A percentile compares a stretch with the other conserved stretches of the same genome.
These are phyloP conservation scores for Scolopax rusticola DNA, from an alignment of 2,797 vertebrate species.

Conservation along the genomic window DNA sequence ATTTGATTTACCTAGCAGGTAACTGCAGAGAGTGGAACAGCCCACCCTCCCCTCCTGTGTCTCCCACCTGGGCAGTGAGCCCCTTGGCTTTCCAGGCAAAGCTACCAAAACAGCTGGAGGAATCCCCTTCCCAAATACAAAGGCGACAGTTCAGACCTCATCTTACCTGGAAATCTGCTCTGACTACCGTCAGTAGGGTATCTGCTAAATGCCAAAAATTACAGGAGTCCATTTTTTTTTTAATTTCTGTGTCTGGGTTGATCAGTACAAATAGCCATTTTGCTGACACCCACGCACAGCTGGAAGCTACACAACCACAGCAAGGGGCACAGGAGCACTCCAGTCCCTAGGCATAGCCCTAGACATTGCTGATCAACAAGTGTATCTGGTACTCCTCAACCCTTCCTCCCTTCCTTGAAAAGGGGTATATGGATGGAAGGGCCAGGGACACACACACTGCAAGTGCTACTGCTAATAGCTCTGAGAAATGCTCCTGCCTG, in stretches of 20 bases:
- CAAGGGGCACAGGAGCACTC: not conserved
- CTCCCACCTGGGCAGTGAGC: not conserved
- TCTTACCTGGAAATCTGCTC: not conserved
- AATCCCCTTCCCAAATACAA: not conserved
- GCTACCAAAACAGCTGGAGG: not conserved
- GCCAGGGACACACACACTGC: not conserved
- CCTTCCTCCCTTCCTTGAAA: not conserved
- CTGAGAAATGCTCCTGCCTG: not conserved
- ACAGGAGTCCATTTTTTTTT: not conserved
- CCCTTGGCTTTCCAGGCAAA: not conserved
- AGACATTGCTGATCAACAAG: not conserved
- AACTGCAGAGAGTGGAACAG: not conserved
- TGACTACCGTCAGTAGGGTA: not conserved
- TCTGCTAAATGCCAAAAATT: not conserved
- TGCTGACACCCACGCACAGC: fast-evolving
- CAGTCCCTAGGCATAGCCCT: not conserved
- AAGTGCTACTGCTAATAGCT: not conserved
- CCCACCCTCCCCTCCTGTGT: not conserved
- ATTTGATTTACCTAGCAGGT: not conserved
- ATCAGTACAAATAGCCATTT: not conserved
- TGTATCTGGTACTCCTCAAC: not conserved
- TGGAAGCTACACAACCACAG: not conserved
- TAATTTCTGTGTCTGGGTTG: not conserved
- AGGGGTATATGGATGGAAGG: not conserved
- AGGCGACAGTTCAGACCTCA: not conserved